Evolutionary conservation across 2,888 invertebrate species (phyloP).

Genomic region (Aspidapion aeneum): DNA sequence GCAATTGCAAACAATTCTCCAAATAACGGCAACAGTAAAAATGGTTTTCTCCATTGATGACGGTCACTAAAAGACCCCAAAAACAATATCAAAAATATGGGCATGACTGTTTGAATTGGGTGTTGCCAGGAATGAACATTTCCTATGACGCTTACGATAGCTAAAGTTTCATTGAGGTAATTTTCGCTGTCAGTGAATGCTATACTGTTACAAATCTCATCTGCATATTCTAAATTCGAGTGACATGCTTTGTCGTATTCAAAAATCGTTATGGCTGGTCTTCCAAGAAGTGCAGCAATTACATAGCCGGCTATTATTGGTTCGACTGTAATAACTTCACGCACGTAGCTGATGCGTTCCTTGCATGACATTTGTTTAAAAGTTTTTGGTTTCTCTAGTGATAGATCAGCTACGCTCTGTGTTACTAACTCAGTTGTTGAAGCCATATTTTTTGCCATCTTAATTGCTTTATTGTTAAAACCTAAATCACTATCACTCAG

Average conservation of each 20-base stretch:
- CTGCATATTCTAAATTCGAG: slow-evolving; percentile 50
- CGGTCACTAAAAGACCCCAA: slow-evolving; percentile 46
- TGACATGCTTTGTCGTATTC: slow-evolving; percentile 57
- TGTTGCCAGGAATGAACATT: slow-evolving; percentile 45
- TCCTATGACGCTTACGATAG: slow-evolving; percentile 50
- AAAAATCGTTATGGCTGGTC: slow-evolving; percentile 51
- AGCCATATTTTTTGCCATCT: slow-evolving; percentile 29
- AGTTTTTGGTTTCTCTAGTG: slow-evolving; percentile 26
- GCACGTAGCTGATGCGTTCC: slow-evolving; percentile 29
- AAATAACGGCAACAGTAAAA: slow-evolving; percentile 42
- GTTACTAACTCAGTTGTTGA: slow-evolving; percentile 40
- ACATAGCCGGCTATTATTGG: slow-evolving; percentile 42
- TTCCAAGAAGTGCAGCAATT: slow-evolving; percentile 38
- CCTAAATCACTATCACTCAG: no score
- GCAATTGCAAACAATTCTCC: slow-evolving; percentile 48
- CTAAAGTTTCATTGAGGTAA: slow-evolving; percentile 44
- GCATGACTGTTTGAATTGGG: slow-evolving; percentile 41
- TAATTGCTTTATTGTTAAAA: no score
- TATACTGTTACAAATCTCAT: slow-evolving; percentile 50
- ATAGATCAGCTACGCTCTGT: slow-evolving; percentile 34
- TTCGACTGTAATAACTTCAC: slow-evolving; percentile 44
- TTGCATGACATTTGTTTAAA: slow-evolving; percentile 29
- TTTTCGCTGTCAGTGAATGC: slow-evolving; percentile 36
- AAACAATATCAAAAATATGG: slow-evolving; percentile 42
- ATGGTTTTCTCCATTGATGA: slow-evolving; percentile 45